phyloP scores from a whole-genome alignment of 2,888 invertebrate species.

The Frankliniella fusca region DNA sequence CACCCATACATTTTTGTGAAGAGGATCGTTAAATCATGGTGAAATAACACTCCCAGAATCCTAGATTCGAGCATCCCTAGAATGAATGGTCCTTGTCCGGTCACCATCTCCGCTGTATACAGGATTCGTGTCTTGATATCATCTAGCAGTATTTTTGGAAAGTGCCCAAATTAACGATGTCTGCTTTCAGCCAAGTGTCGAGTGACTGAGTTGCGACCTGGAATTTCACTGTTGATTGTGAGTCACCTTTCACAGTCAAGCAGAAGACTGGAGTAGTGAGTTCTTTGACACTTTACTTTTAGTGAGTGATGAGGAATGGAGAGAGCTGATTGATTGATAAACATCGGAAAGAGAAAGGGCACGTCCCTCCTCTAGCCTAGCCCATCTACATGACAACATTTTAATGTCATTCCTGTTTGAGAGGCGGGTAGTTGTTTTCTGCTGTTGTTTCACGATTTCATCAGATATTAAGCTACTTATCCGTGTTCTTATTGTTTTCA shows the following conservation, averaged over 20 bases:
- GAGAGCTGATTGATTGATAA: not conserved
- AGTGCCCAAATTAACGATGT: conserved; percentile 25
- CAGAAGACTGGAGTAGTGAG: not conserved
- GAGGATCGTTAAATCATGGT: too few relatives aligned
- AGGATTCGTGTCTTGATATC: too few relatives aligned
- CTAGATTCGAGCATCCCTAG: too few relatives aligned
- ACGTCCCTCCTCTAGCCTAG: conserved; percentile 16
- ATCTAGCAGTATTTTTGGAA: conserved; percentile 7
- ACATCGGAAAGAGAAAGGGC: not conserved
- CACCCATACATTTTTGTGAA: too few relatives aligned
- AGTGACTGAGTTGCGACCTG: conserved; percentile 16
- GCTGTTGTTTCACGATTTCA: not conserved
- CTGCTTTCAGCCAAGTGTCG: conserved; percentile 12
- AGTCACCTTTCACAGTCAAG: not conserved
- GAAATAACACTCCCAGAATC: too few relatives aligned
- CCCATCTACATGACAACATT: conserved; percentile 22
- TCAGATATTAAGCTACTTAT: not conserved
- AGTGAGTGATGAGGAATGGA: not conserved
- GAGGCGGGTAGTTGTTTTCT: not conserved
- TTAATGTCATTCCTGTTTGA: conserved; percentile 3
- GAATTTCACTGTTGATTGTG: not conserved
- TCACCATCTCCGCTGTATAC: too few relatives aligned
- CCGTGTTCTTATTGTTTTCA: too few relatives aligned
- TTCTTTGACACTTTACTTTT: not conserved
- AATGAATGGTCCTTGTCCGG: too few relatives aligned